Evolutionary conservation across 2,797 vertebrate species (phyloP), one percentile per base, ranked within the genome.

Genomic region (Paratrypauchen microcephalus): DNA sequence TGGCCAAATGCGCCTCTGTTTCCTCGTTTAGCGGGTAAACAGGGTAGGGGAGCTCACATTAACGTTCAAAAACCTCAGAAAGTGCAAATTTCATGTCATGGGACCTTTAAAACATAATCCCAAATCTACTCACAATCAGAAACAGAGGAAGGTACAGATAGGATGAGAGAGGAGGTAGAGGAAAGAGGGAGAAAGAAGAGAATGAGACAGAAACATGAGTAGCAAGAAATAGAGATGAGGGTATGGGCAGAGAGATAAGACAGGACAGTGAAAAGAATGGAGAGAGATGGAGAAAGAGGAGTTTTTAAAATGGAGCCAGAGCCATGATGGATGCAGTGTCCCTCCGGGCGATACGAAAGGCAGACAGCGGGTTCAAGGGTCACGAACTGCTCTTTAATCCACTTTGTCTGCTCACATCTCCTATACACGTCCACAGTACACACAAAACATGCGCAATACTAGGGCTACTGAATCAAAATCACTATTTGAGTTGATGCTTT

Each of bases 251-350:
- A 83, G 71, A 9, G 8, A 36, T 36, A 36, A 36, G 32, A 84
- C 81, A 86, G 15, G 41, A 45, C 12, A 45, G 41, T 45, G 41
- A 45, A 45, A 84, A 86, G 81, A 87, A 85, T 82, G 70, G 79
- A 86, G 67, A 48, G 47, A 48, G 5, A 16, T 19, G 19, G 18
- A 2, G 3, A 54, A 4, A 23, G 50, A 9, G 19, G 50, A 9
- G 21, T 55, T 23, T 55, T 23, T 55, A 21, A 55, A 55, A 36
- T 23, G 66, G 9, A 76, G 68, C 59, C 70, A 71, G 80, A 81
- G 79, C 80, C 74, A 54, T 71, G 78, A 86, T 78, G 65, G 74
- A 86, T 86, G 64, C 78, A 52, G 66, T 67, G 73, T 81, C 66
- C 75, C 72, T 77, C 82, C 72, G 66, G 81, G 78, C 73, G 66